Base-by-base conservation (phyloP, 2,113 vertebrate genomes). In the Ammodytes dubius region DNA sequence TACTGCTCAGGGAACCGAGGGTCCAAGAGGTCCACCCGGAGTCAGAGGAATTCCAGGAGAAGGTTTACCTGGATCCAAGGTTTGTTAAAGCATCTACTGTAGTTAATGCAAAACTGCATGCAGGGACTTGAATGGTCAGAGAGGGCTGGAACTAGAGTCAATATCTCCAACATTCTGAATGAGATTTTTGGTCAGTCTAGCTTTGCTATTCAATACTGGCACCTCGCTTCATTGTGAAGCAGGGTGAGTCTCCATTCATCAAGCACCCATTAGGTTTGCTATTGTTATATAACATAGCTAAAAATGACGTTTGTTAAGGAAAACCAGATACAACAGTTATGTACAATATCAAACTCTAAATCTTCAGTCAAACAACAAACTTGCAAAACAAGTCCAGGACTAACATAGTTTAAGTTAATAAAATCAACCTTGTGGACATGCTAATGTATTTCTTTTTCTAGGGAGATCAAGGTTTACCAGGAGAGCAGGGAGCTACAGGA, bases 381-480 rank as follows among this genome's bases (percentile, higher is more conserved):
- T 40, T 47, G 27, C n/a, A 42, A 77, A 68, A 19, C 40, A 46
- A 66, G n/a, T 50, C 3, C 8, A 47, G 1, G 17, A 35, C n/a
- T 49, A 0, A 2, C 9, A 39, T 27, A 15, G 0, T 15, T 53
- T 47, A 27, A 27, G 19, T 7, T 39, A 5, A 2, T 3, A 27
- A 56, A 11, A 52, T 15, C 2, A n/a, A 3, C 0, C 13, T 13
- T 40, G 5, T n/a, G 13, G 0, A 27, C 13, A 35, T 72, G 5
- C 8, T 43, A 27, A 27, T 27, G 27, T 27, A 10, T 79, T 80
- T 63, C 11, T 82, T 17, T 76, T 80, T 79, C n/a, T 43, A 96
- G 96, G 95, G 95, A 86, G 95, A 97, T 73, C 94, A 96, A 93
- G 95, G 95, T 83, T 96, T 98, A 67, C 95, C 96, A 81, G 96